phyloP scores from a whole-genome alignment of 2,888 invertebrate species.

The Drosophila pegasa region DNA sequence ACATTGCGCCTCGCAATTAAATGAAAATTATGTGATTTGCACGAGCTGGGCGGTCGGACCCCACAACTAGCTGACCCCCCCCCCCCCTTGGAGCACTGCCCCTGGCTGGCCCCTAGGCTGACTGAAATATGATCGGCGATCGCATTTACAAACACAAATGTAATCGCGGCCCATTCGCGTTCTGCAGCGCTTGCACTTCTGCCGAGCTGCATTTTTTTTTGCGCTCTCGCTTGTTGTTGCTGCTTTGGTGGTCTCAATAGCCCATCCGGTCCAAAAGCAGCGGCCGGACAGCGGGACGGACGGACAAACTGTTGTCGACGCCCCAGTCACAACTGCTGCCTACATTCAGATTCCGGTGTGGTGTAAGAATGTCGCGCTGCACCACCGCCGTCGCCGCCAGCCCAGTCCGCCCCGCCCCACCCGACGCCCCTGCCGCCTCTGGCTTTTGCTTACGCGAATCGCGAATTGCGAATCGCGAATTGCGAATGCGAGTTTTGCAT shows the following conservation, averaged over 20 bases:
- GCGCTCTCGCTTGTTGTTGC: conserved; percentile 56
- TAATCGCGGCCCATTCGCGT: conserved; percentile 48
- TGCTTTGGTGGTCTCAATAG: conserved; percentile 79
- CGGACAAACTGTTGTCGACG: conserved; percentile 69
- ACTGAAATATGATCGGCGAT: conserved; percentile 77
- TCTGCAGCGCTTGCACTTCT: conserved; percentile 70
- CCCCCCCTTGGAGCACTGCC: conserved; percentile 5
- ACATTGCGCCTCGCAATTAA: conserved; percentile 57
- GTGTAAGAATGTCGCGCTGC: conserved; percentile 78
- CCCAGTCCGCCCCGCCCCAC: background rate
- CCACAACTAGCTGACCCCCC: conserved; percentile 40
- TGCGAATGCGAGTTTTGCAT: conserved; percentile 22
- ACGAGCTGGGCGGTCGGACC: conserved; percentile 68
- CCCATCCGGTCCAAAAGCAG: conserved; percentile 65
- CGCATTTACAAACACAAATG: conserved; percentile 73
- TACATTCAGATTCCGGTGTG: conserved; percentile 79
- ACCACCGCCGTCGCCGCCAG: too few relatives aligned
- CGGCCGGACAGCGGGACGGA: conserved; percentile 14
- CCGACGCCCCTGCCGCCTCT: background rate
- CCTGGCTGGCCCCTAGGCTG: too few relatives aligned
- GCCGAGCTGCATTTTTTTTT: background rate
- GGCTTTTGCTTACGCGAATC: conserved; percentile 48
- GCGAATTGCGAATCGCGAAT: conserved; percentile 3
- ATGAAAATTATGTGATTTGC: conserved; percentile 51
- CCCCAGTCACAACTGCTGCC: conserved; percentile 78